phyloP scores from a whole-genome alignment of 2,113 vertebrate species.

The Jaculus jaculus region DNA sequence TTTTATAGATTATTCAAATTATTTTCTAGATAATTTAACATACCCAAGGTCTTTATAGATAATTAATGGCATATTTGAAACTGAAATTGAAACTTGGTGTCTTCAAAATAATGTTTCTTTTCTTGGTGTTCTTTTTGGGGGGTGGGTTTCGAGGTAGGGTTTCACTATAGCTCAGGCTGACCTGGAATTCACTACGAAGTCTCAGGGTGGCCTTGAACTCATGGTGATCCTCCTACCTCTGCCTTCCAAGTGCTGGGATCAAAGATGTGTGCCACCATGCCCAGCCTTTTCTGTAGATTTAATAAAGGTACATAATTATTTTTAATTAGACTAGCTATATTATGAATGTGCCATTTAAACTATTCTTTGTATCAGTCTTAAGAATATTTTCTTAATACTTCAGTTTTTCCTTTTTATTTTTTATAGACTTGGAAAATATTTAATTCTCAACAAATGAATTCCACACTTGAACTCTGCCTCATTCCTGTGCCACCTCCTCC shows the following conservation, averaged over 20 bases:
- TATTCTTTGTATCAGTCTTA: constrained; percentile 51
- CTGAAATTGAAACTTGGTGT: constrained; percentile 24
- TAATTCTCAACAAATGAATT: constrained; percentile 91
- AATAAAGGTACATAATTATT: constrained; percentile 47
- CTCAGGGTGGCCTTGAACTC: too few species aligned
- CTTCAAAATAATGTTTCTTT: background rate
- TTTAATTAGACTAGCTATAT: background rate
- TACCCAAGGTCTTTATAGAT: background rate
- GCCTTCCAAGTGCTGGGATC: too few species aligned
- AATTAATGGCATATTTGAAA: constrained; percentile 52
- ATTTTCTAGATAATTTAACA: constrained; percentile 33
- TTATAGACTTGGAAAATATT: constrained; percentile 83
- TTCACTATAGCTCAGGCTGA: too few species aligned
- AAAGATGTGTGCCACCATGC: too few species aligned
- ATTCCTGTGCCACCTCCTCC: constrained; percentile 87
- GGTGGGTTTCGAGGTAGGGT: too few species aligned
- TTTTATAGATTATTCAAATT: constrained; percentile 40
- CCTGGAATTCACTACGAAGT: too few species aligned
- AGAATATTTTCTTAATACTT: constrained; percentile 34
- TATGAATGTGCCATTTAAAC: constrained; percentile 37
- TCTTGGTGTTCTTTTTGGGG: too few species aligned
- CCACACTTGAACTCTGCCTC: constrained; percentile 86
- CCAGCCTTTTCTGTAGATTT: constrained; percentile 28
- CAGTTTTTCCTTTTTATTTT: constrained; percentile 70
- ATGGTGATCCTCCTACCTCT: too few species aligned